Base-by-base conservation (phyloP, 1,140 invertebrate species). In the Drosophila lacertosa region DNA sequence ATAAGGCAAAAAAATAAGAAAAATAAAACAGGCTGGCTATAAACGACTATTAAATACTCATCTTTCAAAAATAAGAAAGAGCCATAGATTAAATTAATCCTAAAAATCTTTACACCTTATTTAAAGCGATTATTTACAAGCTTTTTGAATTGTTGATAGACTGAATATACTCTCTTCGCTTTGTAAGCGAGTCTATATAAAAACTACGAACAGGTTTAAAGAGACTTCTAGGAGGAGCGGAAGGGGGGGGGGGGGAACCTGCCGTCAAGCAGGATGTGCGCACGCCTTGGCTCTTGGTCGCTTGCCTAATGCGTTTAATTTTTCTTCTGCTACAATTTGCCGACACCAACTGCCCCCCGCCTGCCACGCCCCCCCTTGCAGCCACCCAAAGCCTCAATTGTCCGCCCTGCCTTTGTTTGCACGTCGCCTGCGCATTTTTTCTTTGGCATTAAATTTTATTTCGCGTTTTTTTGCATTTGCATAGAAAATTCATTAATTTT, bases 401-500 rank as follows among this genome's bases (percentile, higher is more conserved):
- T 20, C 2, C 18, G 4, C 20, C 5, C 13, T 16, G 44, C 4
- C 11, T 24, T 33, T 39, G 45, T 71, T 55, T 73, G 72, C 80
- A 83, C 80, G 80, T 83, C 76, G 63, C 64, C 47, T 59, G 69
- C 53, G 77, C 80, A 83, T 84, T 86, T 86, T 88, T 84, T 58
- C 68, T 39, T 39, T 55, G 60, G 69, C 82, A 78, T 88, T 86
- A 88, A 88, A 86, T 86, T 86, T 86, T 86, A 86, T 86, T 86
- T 88, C 80, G 81, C 82, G 77, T 68, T 71, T 51, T 68, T 77
- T 45, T 47, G 44, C 77, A 88, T 88, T 88, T 88, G 82, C 82
- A 88, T 88, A 76, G 78, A 71, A 88, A 88, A 82, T 76, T 88
- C 82, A 88, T 88, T 88, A 88, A 88, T 88, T 88, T 83, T 88